phyloP scores from a whole-genome alignment of 1,140 invertebrate genomes.

The Chironomus tepperi region DNA sequence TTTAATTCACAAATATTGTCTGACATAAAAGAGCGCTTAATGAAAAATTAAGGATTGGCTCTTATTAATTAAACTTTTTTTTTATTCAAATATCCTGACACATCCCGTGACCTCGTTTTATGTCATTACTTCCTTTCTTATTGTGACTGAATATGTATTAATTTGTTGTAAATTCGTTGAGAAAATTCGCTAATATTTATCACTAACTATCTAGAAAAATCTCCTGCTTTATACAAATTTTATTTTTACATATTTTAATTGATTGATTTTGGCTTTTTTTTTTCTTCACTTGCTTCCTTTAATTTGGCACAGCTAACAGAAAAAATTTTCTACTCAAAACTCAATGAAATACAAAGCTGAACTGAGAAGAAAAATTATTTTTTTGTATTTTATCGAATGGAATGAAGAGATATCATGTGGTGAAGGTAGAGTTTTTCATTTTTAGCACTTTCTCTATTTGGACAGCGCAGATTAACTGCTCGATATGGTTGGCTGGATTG shows the following conservation, averaged over 20 bases:
- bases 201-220: too few species aligned
- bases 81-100: not conserved
- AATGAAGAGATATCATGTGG: not conserved
- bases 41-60: not conserved
- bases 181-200: too few species aligned
- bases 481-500: too few species aligned
- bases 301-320: not conserved
- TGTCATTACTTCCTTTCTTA: too few species aligned
- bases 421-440: not conserved
- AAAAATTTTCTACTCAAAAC: slow-evolving; percentile 8
- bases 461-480: too few species aligned
- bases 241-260: not conserved
- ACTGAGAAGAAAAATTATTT: not conserved
- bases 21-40: not conserved
- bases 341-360: slow-evolving; percentile 13
- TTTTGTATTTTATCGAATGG: not conserved
- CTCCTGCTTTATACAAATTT: too few species aligned
- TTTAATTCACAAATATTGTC: not conserved
- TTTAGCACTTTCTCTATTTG: not conserved
- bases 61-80: not conserved
- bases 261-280: not conserved
- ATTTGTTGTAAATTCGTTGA: too few species aligned
- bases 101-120: not conserved
- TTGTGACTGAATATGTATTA: too few species aligned
- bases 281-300: not conserved